Conservation (phyloP, 2,888 invertebrate genomes). For the Chymomyza amoena region DNA sequence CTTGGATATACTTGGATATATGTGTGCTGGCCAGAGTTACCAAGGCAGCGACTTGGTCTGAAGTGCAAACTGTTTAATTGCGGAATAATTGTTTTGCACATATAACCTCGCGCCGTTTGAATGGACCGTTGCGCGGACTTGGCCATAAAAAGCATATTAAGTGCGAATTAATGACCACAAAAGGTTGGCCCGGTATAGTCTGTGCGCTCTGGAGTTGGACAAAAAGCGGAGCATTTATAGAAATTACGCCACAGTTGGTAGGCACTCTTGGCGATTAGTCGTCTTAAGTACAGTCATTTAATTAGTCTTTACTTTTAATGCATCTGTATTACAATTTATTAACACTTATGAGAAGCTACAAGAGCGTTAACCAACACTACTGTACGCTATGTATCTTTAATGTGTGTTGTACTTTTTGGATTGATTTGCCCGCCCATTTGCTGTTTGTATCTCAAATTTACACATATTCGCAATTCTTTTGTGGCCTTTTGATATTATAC, state of each 20-base stretch:
- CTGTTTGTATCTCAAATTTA: background rate
- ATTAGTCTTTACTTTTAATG: conserved; percentile 71
- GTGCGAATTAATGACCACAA: conserved; percentile 74
- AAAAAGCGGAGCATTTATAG: conserved; percentile 58
- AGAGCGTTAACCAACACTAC: background rate
- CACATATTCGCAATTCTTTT: background rate
- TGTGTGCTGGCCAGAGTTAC: conserved; percentile 14
- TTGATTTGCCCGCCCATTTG: background rate
- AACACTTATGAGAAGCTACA: conserved; percentile 44
- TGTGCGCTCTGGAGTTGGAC: conserved; percentile 19
- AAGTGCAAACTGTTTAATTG: conserved; percentile 75
- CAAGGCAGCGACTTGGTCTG: conserved; percentile 32
- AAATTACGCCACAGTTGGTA: conserved; percentile 36
- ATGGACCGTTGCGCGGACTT: conserved; percentile 39
- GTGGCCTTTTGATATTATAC: background rate
- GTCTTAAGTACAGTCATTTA: conserved; percentile 69
- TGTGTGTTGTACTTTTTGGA: background rate
- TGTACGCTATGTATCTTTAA: background rate
- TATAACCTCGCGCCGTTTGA: conserved; percentile 71
- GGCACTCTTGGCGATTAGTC: conserved; percentile 56
- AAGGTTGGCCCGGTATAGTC: conserved; percentile 45
- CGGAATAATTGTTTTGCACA: conserved; percentile 74
- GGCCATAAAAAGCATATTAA: conserved; percentile 72
- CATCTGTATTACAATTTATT: conserved; percentile 72
- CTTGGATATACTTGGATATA: background rate